phyloP scores from a whole-genome alignment of 2,797 vertebrate genomes.

The Mastacembelus armatus region DNA sequence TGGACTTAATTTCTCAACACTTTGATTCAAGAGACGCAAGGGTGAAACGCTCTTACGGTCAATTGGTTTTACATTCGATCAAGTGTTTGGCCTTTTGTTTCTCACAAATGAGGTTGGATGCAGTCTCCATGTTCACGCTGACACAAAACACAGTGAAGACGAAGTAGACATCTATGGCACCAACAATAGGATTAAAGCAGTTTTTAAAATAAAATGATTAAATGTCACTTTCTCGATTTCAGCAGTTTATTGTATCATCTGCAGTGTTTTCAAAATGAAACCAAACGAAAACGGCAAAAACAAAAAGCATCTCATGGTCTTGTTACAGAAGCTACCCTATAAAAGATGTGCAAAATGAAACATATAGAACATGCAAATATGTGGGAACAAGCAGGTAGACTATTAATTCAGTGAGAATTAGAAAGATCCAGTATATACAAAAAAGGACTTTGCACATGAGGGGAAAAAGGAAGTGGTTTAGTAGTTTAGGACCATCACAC shows the following conservation, averaged over 20 bases:
- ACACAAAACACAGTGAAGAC: background rate
- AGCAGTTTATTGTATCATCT: conserved; percentile 13
- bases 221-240: background rate
- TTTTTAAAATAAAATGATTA: background rate
- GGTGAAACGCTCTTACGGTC: conserved; percentile 24
- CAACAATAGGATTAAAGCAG: conserved; percentile 11
- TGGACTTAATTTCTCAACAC: conserved; percentile 39
- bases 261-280: conserved; percentile 6
- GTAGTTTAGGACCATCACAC: too few relatives aligned
- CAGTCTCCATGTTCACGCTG: too few relatives aligned
- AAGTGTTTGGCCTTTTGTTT: conserved; percentile 19
- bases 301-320: too few relatives aligned
- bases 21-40: conserved; percentile 38
- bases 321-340: background rate
- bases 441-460: too few relatives aligned
- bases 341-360: background rate
- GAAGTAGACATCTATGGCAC: background rate
- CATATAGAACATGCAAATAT: too few relatives aligned
- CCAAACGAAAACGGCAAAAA: too few relatives aligned
- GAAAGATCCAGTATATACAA: too few relatives aligned
- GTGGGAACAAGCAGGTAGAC: too few relatives aligned
- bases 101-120: background rate
- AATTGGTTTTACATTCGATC: conserved; percentile 37
- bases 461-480: too few relatives aligned
- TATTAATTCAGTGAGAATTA: too few relatives aligned